Evolutionary conservation across 1,140 invertebrate genomes (phyloP), one percentile per base, ranked within the genome.

Genomic region (Epicauta chinensis): DNA sequence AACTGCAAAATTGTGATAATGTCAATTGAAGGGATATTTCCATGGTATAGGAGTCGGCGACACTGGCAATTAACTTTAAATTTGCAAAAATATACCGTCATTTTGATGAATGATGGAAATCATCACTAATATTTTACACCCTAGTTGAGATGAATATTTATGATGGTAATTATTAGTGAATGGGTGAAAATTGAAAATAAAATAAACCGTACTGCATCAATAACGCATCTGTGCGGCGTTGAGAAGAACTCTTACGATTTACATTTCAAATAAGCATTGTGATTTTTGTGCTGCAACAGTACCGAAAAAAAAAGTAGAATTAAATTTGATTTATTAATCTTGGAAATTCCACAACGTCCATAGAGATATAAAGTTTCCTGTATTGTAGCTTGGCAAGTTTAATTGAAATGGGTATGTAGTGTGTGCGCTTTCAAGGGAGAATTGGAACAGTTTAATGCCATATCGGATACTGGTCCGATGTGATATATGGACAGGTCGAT

Each of bases 401-500:
- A 23, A 23, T 23, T 23, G 23, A 23, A 23, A 23, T 23, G 7
- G 23, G 4, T 5, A 23, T 23, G 23, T 23, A 23, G 1, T 23
- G 1, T 23, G 23, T 23, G 16, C 30, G 34, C 45, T 47, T 47
- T 47, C 45, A 47, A 16, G 45, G 30, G 45, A 47, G 56, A 61
- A 61, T 59, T 61, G 56, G 56, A 59, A 61, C 53, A 57, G 60
- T 61, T 61, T 59, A 61, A 59, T 56, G 49, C 46, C 58, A 58
- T 61, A 61, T 61, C 60, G 56, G 44, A 36, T 54, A 46, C 51
- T 57, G 59, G 48, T 36, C 48, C 36, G 34, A 47, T 40, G 37
- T 64, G 62, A 65, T 65, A 65, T 63, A 65, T 65, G 60, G 54
- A 56, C 57, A 62, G 63, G 53, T 56, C 63, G 61, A 65, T 65